Base-by-base conservation (phyloP, 2,888 invertebrate genomes). In the Drosophila maculinotata region DNA sequence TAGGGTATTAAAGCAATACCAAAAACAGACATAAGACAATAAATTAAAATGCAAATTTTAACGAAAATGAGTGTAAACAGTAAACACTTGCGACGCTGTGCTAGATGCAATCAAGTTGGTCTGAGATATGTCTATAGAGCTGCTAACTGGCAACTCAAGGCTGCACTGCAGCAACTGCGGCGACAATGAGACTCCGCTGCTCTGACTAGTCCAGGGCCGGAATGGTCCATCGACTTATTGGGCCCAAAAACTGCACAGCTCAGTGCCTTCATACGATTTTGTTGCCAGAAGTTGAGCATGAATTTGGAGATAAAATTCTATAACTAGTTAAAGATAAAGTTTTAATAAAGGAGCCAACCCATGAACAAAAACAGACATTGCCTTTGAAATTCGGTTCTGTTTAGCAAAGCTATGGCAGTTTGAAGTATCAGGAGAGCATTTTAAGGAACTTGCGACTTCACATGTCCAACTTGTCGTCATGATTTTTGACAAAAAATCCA, bases 31-130 rank as follows among this genome's bases (percentile, higher is more conserved):
- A 25, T 8, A 54, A 63, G 28, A 56, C 75, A 86, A 70, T 72
- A 77, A 83, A 80, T 81, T 69, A 69, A 84, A 84, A 84, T 88
- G 88, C 85, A 86, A 88, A 84, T 84, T 88, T 69, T 25, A 74
- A 76, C 39, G 60, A 72, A 75, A 86, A 74, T 66, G 59, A 76
- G 67, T 66, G 83, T 68, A 70, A 73, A 68, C 60, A 83, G 52
- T 64, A 70, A 79, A 65, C 74, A 68, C 58, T 79, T 54, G 62
- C 47, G 26, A 54, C 28, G 41, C 26, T 14, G 8, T 23, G 52
- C 26, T 39, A 39, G 35, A 39, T 54, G 70, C 51, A 65, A 42
- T 47, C 68, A 48, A 14, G 31, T 53, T 31, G 42, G 28, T 30
- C 41, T 36, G 38, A 59, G 76, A 52, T 52, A 58, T 64, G 45